These are phyloP conservation scores for Hesperophylax magnus DNA, from an alignment of 1,140 invertebrate genomes.

Conservation along the genomic window DNA sequence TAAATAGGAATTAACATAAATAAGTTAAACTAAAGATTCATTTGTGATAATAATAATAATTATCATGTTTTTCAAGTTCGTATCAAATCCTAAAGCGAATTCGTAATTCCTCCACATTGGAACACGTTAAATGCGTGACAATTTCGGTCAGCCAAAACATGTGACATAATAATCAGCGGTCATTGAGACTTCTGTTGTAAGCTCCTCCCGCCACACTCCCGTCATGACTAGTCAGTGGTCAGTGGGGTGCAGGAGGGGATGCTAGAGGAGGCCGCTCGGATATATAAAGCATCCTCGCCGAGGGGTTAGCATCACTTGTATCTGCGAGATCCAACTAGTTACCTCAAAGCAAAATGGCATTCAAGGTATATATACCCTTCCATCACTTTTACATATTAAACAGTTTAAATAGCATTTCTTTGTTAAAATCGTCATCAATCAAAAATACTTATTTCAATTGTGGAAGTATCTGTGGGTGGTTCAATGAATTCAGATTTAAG, in stretches of 20 bases:
- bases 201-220: neutral
- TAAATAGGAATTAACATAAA: no score
- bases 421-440: neutral
- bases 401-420: neutral
- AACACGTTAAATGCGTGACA: neutral
- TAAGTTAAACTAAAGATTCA: no score
- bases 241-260: constrained; percentile 5
- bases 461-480: no score
- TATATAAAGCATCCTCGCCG: constrained; percentile 13
- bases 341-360: constrained; percentile 38
- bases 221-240: no score
- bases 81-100: neutral
- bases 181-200: neutral
- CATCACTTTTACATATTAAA: neutral
- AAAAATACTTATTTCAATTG: no score
- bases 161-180: neutral
- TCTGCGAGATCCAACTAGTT: constrained; percentile 5
- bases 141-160: neutral
- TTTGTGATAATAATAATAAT: no score
- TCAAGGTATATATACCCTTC: constrained; percentile 21
- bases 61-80: no score
- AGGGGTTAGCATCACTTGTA: constrained; percentile 20
- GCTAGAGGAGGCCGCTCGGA: neutral
- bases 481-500: no score
- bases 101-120: neutral